phyloP scores from a whole-genome alignment of 2,113 vertebrate species.

The Myotis lucifugus region DNA sequence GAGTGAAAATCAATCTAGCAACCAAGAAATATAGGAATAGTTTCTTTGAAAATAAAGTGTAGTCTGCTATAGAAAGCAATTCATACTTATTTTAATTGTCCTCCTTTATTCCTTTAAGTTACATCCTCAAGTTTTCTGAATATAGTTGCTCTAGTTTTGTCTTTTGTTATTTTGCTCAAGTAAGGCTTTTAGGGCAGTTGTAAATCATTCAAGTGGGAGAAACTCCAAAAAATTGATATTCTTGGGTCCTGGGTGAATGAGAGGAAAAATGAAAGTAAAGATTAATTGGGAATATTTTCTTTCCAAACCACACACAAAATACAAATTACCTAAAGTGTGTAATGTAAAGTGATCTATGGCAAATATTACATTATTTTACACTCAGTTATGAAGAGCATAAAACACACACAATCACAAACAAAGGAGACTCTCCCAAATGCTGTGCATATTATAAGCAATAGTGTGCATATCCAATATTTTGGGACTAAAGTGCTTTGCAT shows the following conservation, averaged over 20 bases:
- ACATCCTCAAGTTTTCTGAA: constrained; percentile 14
- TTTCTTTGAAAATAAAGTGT: not conserved
- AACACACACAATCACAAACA: not conserved
- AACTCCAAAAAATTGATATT: not conserved
- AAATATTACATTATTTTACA: not conserved
- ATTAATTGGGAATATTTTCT: not conserved
- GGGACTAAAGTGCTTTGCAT: not conserved
- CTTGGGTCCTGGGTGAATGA: not conserved
- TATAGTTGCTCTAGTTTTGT: not conserved
- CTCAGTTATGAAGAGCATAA: not conserved
- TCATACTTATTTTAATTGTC: not conserved
- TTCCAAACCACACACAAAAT: constrained; percentile 10
- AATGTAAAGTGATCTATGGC: not conserved
- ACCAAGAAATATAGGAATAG: not conserved
- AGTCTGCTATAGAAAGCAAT: constrained; percentile 23
- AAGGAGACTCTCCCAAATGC: not conserved
- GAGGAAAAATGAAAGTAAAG: not conserved
- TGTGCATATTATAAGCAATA: not conserved
- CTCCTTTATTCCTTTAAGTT: not conserved
- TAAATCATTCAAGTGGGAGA: not conserved
- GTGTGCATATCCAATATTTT: not conserved
- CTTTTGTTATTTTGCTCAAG: constrained; percentile 51
- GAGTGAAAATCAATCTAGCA: not conserved
- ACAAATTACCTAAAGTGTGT: not conserved
- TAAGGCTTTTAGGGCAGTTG: not conserved